Conservation (phyloP, 2,113 vertebrate species). For the Malaclemys terrapin region DNA sequence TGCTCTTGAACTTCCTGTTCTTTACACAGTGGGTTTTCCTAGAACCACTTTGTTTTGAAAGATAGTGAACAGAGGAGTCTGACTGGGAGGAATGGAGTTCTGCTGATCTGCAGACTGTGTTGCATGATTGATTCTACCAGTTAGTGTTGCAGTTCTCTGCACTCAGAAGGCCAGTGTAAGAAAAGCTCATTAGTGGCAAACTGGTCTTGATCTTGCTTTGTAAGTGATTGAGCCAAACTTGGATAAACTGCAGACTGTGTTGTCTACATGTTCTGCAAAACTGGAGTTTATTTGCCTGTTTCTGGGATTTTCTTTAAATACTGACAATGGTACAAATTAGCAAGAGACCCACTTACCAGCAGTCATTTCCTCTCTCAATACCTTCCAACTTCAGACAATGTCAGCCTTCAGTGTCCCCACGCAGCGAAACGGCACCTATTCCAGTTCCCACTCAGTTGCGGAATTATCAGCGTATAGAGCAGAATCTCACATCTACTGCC, state of each 20-base stretch:
- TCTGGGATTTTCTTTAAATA: constrained; percentile 4
- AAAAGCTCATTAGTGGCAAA: background rate
- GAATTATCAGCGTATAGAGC: constrained; percentile 97
- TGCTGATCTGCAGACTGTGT: background rate
- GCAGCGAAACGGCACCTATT: constrained; percentile 92
- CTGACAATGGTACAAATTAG: constrained; percentile 8
- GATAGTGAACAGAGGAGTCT: constrained; percentile 33
- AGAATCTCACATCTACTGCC: constrained; percentile 92
- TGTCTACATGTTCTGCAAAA: background rate
- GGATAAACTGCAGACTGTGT: background rate
- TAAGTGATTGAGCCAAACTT: background rate
- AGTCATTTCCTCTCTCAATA: constrained; percentile 51
- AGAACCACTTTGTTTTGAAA: constrained; percentile 74
- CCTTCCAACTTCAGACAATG: constrained; percentile 81
- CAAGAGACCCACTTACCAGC: background rate
- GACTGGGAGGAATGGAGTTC: constrained; percentile 44
- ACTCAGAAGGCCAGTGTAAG: background rate
- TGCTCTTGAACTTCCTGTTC: constrained; percentile 77
- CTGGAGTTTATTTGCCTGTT: background rate
- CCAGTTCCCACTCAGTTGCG: constrained; percentile 96
- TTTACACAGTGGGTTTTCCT: constrained; percentile 70
- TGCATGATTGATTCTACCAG: background rate
- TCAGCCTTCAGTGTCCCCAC: constrained; percentile 88
- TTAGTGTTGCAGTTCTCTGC: background rate
- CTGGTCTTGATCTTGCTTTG: background rate